Evolutionary conservation across 2,797 vertebrate species (phyloP).

Genomic region (Acropternis orthonyx): DNA sequence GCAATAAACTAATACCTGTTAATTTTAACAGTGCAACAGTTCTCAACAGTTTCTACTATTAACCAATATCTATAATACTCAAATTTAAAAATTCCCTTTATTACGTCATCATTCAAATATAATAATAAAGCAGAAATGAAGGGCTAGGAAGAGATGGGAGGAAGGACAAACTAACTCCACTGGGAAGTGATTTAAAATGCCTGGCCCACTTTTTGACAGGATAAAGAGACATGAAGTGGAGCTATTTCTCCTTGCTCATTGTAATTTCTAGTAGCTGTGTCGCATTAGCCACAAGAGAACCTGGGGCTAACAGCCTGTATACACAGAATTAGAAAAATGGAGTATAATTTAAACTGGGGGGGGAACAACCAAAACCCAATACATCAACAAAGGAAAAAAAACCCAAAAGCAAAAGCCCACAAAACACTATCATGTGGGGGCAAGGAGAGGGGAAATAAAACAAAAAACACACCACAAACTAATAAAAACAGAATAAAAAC

Average conservation of each 20-base stretch:
- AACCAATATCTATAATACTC: background rate
- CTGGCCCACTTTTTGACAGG: background rate
- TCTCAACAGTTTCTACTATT: background rate
- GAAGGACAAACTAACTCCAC: background rate
- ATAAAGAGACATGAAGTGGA: background rate
- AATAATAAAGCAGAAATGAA: background rate
- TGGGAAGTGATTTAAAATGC: background rate
- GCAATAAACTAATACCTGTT: background rate
- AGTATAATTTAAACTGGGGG: background rate
- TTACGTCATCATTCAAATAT: background rate
- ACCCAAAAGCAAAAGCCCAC: background rate
- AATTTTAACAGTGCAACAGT: background rate
- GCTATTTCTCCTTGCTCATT: background rate
- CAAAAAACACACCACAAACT: rapidly evolving
- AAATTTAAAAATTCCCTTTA: background rate
- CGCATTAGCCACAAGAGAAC: background rate
- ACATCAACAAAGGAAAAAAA: no score
- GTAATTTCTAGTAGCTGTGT: background rate
- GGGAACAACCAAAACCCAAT: no score
- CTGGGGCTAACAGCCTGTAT: background rate
- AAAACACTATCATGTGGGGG: rapidly evolving
- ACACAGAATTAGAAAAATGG: background rate
- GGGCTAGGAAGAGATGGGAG: background rate
- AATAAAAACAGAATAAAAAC: background rate
- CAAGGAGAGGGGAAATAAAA: no score